phyloP scores from a whole-genome alignment of 2,797 vertebrate genomes.

The Diceros bicornis region DNA sequence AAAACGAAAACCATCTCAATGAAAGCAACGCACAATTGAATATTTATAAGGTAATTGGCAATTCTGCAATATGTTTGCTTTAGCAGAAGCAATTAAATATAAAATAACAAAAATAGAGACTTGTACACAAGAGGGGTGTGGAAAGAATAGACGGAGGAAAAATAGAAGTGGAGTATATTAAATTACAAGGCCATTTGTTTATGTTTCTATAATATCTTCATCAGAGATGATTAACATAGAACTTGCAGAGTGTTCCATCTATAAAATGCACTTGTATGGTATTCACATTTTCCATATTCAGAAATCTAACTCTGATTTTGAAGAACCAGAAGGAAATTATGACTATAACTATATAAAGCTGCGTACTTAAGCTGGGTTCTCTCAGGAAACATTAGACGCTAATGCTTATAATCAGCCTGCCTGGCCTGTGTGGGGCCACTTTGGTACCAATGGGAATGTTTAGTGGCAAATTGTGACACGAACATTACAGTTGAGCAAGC shows the following conservation, averaged over 20 bases:
- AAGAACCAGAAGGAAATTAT: conserved; percentile 52
- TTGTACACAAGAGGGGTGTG: conserved; percentile 22
- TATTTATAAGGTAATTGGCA: conserved; percentile 83
- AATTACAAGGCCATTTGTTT: conserved; percentile 37
- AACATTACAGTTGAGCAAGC: background rate
- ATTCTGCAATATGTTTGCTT: conserved; percentile 79
- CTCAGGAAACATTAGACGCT: conserved; percentile 16
- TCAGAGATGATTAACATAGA: conserved; percentile 53
- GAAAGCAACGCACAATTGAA: conserved; percentile 78
- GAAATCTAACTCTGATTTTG: conserved; percentile 21
- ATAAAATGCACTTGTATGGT: background rate
- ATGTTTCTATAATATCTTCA: conserved; percentile 30
- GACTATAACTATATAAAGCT: background rate
- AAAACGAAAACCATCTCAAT: conserved; percentile 81
- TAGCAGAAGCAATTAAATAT: conserved; percentile 79
- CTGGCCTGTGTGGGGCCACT: background rate
- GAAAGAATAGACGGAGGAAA: conserved; percentile 41
- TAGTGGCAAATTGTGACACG: background rate
- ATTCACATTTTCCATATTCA: conserved; percentile 48
- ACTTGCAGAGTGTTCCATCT: conserved; percentile 3
- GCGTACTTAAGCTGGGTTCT: background rate
- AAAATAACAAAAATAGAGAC: conserved; percentile 79
- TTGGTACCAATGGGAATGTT: background rate
- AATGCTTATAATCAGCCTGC: background rate
- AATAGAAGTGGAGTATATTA: conserved; percentile 1